Evolutionary conservation across 2,113 vertebrate genomes (phyloP), one percentile per base, ranked within the genome.

Genomic region (Gorilla gorilla): DNA sequence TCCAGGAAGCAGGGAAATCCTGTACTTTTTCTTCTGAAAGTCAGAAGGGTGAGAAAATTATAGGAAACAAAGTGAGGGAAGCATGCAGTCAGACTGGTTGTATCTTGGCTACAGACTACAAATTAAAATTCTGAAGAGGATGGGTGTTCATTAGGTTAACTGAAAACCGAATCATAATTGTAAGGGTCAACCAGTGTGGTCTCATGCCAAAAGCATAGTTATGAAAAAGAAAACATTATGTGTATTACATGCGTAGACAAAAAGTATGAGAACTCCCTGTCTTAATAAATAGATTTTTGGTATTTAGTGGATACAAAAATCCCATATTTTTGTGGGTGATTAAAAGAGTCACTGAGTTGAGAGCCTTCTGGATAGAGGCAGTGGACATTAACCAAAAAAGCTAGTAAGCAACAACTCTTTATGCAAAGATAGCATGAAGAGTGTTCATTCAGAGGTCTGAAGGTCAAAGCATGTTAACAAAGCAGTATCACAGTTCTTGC

Each of bases 51-150:
- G 38, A 3, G 52, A 22, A 72, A 48, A 32, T 80, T 50, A 81
- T 30, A 70, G 16, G 14, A 32, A 59, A 68, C 20, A 57, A 12
- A 38, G 50, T 5, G 14, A 68, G 9, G 17, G 9, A 80, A 85
- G 7, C 8, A 64, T 20, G 4, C 6, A 25, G 4, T 73, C 52
- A 50, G 25, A 50, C 16, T n/a, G 45, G 3, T 35, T 57, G 22
- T 32, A 6, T 81, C 27, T 43, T 81, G 9, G 48, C 40, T 52
- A 84, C 17, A 73, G 6, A 84, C 11, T 57, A n/a, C 4, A 84
- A 8, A 81, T 75, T 92, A 85, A 81, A 94, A 90, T 93, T 78
- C 25, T 81, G 57, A 94, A 89, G 48, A 68, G 14, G 25, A 70
- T 76, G 2, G 8, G 22, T 52, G 0, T 43, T 52, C 43, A 4